Conservation (phyloP, 2,888 invertebrate species). For the Rhingia rostrata region DNA sequence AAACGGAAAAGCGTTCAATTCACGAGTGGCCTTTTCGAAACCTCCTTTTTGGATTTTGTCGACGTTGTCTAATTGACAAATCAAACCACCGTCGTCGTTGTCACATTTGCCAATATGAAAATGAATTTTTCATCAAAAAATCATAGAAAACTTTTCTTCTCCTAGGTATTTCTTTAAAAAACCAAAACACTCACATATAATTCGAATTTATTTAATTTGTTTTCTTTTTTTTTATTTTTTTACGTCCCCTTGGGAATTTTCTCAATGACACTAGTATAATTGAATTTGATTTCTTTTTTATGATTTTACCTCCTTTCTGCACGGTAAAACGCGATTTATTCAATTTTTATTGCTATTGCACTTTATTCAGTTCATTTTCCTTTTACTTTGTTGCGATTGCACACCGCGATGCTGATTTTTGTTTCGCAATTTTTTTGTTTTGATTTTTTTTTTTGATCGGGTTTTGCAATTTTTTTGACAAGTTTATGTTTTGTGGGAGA, state of each 20-base stretch:
- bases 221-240: not conserved
- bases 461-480: slow-evolving; percentile 34
- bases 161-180: not conserved
- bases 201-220: slow-evolving; percentile 16
- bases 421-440: slow-evolving; percentile 49
- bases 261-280: slow-evolving; percentile 66
- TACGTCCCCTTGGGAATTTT: slow-evolving; percentile 39
- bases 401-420: slow-evolving; percentile 42
- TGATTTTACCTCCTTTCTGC: slow-evolving; percentile 11
- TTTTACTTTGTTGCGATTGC: slow-evolving; percentile 41
- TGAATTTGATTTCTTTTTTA: slow-evolving; percentile 56
- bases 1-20: slow-evolving; percentile 1
- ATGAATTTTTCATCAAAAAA: slow-evolving; percentile 43
- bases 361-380: slow-evolving; percentile 56
- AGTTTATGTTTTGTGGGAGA: slow-evolving; percentile 4
- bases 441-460: slow-evolving; percentile 23
- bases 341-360: slow-evolving; percentile 57
- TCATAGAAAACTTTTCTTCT: slow-evolving; percentile 17
- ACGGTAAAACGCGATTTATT: slow-evolving; percentile 44
- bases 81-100: slow-evolving; percentile 24
- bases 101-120: slow-evolving; percentile 41
- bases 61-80: slow-evolving; percentile 28
- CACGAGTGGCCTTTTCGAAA: not conserved
- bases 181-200: slow-evolving; percentile 21
- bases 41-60: slow-evolving; percentile 27